phyloP scores from a whole-genome alignment of 2,797 vertebrate genomes.

The Sebastes elongatus region DNA sequence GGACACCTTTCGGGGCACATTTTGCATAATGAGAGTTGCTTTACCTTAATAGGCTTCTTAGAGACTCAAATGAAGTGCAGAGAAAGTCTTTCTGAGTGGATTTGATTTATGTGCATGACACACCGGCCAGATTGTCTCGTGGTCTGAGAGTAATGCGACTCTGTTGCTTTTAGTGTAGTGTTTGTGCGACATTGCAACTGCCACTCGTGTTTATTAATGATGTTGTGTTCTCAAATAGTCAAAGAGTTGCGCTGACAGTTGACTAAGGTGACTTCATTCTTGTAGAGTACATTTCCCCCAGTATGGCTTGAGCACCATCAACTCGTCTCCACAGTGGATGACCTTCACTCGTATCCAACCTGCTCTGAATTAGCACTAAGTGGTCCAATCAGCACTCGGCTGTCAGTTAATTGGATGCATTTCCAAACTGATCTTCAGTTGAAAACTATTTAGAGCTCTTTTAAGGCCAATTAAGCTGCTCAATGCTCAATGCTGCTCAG shows the following conservation, averaged over 20 bases:
- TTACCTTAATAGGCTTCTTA: slow-evolving; percentile 1
- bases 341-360: slow-evolving; percentile 36
- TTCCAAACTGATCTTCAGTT: slow-evolving; percentile 46
- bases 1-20: slow-evolving; percentile 17
- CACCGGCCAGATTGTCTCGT: background rate
- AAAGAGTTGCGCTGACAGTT: background rate
- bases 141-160: background rate
- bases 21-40: slow-evolving; percentile 23
- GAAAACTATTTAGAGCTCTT: slow-evolving; percentile 46
- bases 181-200: background rate
- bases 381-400: slow-evolving; percentile 39
- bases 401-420: slow-evolving; percentile 54
- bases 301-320: background rate
- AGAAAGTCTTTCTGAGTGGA: background rate
- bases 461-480: slow-evolving; percentile 57
- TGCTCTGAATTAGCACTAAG: slow-evolving; percentile 52
- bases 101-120: slow-evolving; percentile 14
- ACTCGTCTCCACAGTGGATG: slow-evolving; percentile 7
- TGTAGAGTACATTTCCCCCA: background rate
- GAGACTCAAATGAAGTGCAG: slow-evolving; percentile 10
- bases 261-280: background rate
- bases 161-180: background rate
- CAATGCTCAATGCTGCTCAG: too few species aligned
- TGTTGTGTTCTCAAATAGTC: background rate
- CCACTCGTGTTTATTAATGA: slow-evolving; percentile 4